Evolutionary conservation across 1,140 invertebrate species (phyloP).

Genomic region (Drosophila nannoptera): DNA sequence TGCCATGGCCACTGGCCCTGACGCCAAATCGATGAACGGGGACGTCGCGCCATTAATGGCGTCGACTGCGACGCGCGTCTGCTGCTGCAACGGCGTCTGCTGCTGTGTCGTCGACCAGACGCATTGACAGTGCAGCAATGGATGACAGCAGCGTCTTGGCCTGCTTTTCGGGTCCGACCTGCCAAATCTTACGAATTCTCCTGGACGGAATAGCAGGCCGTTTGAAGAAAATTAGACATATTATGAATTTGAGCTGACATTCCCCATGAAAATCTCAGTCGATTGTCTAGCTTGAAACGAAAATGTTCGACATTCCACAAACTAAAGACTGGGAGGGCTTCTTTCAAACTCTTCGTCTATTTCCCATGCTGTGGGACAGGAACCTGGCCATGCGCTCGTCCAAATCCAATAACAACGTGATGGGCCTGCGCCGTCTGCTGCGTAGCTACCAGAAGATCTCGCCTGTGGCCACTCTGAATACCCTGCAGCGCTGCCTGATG

Average conservation of each 20-base stretch:
- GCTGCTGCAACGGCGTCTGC: conserved; percentile 11
- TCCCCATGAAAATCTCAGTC: conserved; percentile 6
- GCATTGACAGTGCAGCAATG: conserved; percentile 26
- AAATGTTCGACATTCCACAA: conserved; percentile 29
- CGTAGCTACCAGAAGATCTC: conserved; percentile 23
- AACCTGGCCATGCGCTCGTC: neutral
- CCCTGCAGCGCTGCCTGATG: conserved; percentile 30
- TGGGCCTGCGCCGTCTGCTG: neutral
- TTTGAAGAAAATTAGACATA: no score
- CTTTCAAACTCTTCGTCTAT: conserved; percentile 14
- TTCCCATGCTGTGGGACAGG: conserved; percentile 30
- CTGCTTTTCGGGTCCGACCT: no score
- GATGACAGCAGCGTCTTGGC: conserved; percentile 8
- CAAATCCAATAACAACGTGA: conserved; percentile 5
- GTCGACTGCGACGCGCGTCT: conserved; percentile 62
- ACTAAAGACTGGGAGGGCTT: conserved; percentile 27
- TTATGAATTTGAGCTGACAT: no score
- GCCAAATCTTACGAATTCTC: no score
- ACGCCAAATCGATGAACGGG: conserved; percentile 59
- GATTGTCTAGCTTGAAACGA: conserved; percentile 10
- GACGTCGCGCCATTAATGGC: conserved; percentile 50
- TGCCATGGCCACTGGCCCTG: no score
- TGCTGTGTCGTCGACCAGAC: conserved; percentile 65
- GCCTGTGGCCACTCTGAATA: conserved; percentile 21
- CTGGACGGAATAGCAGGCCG: no score